Conservation (phyloP, 2,113 vertebrate genomes). For the Callospermophilus lateralis region DNA sequence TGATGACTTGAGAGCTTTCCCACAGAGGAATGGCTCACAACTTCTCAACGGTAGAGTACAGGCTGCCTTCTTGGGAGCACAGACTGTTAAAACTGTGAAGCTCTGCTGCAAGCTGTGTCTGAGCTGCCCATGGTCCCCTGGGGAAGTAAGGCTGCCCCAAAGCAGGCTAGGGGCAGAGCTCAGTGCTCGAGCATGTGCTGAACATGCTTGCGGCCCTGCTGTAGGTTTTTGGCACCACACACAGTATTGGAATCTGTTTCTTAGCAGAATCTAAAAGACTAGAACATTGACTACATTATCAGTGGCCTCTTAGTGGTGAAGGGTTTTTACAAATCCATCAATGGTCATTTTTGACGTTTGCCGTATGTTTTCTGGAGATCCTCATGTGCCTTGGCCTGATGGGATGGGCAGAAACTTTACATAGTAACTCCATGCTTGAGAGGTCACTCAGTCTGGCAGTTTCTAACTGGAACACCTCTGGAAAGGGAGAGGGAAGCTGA, state of each 20-base stretch:
- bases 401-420: background rate
- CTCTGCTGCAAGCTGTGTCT: background rate
- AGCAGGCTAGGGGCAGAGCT: background rate
- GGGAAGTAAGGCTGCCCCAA: background rate
- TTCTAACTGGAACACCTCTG: background rate
- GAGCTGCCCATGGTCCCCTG: background rate
- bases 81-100: background rate
- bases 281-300: background rate
- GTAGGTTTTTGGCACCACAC: background rate
- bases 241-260: background rate
- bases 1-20: background rate
- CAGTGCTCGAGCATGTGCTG: background rate
- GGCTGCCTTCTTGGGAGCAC: background rate
- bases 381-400: background rate
- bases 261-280: background rate
- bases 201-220: too few species aligned
- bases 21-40: background rate
- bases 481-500: background rate
- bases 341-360: background rate
- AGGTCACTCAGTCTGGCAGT: background rate
- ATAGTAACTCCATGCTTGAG: accelerated
- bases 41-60: background rate
- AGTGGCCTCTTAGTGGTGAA: background rate
- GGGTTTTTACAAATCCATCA: background rate
- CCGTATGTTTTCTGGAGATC: background rate